These are phyloP conservation scores for Lasaia peninsularis DNA, from an alignment of 1,140 invertebrate species.

Conservation along the genomic window DNA sequence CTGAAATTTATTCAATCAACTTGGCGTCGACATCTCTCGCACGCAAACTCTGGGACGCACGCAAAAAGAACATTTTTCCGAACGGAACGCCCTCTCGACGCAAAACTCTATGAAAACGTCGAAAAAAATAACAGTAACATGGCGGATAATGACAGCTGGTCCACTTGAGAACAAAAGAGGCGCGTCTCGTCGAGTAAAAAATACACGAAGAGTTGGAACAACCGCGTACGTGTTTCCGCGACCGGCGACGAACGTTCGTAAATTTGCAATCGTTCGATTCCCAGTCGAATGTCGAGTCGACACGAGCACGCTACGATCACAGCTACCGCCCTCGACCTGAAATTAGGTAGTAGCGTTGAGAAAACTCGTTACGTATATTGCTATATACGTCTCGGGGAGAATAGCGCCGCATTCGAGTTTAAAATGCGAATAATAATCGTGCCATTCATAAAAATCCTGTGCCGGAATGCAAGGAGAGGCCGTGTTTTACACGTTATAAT, in stretches of 20 bases:
- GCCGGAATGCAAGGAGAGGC: constrained; percentile 71
- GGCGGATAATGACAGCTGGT: constrained; percentile 78
- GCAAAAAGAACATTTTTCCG: constrained; percentile 76
- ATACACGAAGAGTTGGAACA: constrained; percentile 74
- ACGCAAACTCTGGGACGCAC: constrained; percentile 71
- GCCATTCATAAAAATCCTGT: constrained; percentile 74
- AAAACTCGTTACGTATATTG: constrained; percentile 76
- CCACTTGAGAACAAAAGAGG: constrained; percentile 77
- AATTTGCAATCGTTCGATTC: constrained; percentile 72
- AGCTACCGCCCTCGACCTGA: constrained; percentile 54
- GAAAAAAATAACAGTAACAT: constrained; percentile 78
- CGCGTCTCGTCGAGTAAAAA: constrained; percentile 73
- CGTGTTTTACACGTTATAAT: constrained; percentile 76
- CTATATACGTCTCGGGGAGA: constrained; percentile 71
- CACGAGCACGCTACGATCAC: constrained; percentile 34
- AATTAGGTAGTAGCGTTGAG: constrained; percentile 70
- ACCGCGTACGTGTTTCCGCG: constrained; percentile 59
- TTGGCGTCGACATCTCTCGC: constrained; percentile 56
- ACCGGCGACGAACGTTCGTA: constrained; percentile 56
- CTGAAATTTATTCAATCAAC: constrained; percentile 62
- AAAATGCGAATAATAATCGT: constrained; percentile 76
- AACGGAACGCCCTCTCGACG: constrained; percentile 71
- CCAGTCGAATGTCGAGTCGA: constrained; percentile 29
- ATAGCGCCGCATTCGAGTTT: constrained; percentile 72
- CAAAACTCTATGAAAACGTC: constrained; percentile 77